Conservation (phyloP, 2,797 vertebrate genomes). For the Gallirallus australis region DNA sequence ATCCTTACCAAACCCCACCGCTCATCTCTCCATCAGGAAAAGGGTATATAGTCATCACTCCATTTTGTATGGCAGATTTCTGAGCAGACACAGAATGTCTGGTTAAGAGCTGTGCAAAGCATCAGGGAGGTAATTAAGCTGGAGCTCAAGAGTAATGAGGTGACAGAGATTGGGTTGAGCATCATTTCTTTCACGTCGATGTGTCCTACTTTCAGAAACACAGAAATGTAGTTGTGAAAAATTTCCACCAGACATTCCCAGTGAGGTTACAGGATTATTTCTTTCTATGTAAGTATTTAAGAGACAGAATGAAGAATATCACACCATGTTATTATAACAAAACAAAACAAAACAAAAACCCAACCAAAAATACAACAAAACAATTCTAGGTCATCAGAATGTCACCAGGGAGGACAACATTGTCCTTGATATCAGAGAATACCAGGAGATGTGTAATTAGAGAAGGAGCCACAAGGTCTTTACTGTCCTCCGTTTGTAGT, state of each 20-base stretch:
- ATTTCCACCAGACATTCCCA: slow-evolving; percentile 5
- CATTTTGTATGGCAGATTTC: slow-evolving; percentile 34
- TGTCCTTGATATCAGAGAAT: not conserved
- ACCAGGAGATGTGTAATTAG: not conserved
- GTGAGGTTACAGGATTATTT: not conserved
- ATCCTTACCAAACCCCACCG: not conserved
- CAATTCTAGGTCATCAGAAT: slow-evolving; percentile 6
- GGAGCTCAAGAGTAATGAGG: slow-evolving; percentile 60
- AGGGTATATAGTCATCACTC: not conserved
- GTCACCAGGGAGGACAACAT: not conserved
- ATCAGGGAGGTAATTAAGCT: slow-evolving; percentile 56
- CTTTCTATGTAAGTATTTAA: not conserved
- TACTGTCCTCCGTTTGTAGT: not conserved
- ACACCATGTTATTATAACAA: not conserved
- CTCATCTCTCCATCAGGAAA: not conserved
- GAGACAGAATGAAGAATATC: slow-evolving; percentile 28
- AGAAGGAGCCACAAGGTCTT: not conserved
- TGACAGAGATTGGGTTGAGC: slow-evolving; percentile 50
- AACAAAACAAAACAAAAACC: too few species aligned
- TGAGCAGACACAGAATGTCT: slow-evolving; percentile 26
- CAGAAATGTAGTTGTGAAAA: slow-evolving; percentile 32
- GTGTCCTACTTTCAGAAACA: slow-evolving; percentile 52
- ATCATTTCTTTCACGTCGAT: slow-evolving; percentile 24
- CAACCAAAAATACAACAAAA: not conserved
- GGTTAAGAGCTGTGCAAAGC: slow-evolving; percentile 49